Evolutionary conservation across 2,113 vertebrate genomes (phyloP).

Genomic region (Leiothrix lutea): DNA sequence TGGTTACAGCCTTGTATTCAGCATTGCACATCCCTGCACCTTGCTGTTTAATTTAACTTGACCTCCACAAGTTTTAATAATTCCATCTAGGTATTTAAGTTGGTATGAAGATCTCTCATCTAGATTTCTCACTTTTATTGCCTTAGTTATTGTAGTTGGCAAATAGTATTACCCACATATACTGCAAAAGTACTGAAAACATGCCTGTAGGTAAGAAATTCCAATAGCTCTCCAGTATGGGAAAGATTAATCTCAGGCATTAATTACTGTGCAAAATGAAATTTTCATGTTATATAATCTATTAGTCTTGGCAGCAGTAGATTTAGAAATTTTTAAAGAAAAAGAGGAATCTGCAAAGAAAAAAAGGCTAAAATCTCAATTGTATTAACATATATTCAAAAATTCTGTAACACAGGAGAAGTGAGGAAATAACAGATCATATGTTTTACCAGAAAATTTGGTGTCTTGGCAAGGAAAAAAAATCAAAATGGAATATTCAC

Average conservation of each 20-base stretch:
- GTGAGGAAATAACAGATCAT: background rate
- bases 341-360: background rate
- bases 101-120: slow-evolving; percentile 57
- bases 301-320: slow-evolving; percentile 10
- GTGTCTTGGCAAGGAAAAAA: background rate
- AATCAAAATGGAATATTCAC: background rate
- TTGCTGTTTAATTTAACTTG: slow-evolving; percentile 45
- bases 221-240: slow-evolving; percentile 40
- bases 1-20: slow-evolving; percentile 7
- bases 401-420: background rate
- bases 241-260: slow-evolving; percentile 56
- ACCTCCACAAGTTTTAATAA: slow-evolving; percentile 57
- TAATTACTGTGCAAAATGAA: slow-evolving; percentile 63
- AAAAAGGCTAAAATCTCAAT: background rate
- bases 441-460: background rate
- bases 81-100: slow-evolving; percentile 51
- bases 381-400: background rate
- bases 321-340: background rate
- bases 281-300: slow-evolving; percentile 40
- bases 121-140: slow-evolving; percentile 64
- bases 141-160: slow-evolving; percentile 60
- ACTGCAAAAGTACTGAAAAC: slow-evolving; percentile 52
- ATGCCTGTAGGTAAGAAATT: slow-evolving; percentile 55
- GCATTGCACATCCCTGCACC: background rate
- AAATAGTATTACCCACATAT: slow-evolving; percentile 38